phyloP scores from a whole-genome alignment of 1,140 invertebrate species.

The Achatina immaculata region DNA sequence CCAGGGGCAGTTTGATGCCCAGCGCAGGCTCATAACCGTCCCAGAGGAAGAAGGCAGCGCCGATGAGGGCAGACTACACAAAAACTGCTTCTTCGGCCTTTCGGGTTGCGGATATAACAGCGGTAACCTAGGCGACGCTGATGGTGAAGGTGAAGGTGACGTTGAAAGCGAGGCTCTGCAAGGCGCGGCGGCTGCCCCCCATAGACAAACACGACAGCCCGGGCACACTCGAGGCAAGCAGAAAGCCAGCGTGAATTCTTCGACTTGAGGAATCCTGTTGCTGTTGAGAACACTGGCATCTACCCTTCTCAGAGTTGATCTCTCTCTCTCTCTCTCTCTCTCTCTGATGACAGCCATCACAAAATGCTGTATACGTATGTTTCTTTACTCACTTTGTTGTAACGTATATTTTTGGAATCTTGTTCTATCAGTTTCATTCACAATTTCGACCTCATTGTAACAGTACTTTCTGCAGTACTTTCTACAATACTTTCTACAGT shows the following conservation, averaged over 20 bases:
- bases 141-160: constrained; percentile 12
- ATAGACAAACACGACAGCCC: neutral
- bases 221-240: neutral
- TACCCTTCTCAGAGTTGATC: no score
- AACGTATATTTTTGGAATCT: no score
- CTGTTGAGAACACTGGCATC: no score
- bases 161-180: neutral
- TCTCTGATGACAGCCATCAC: no score
- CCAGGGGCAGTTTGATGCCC: constrained; percentile 39
- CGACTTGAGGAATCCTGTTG: no score
- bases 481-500: no score
- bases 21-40: constrained; percentile 43
- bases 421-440: no score
- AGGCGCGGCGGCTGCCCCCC: neutral
- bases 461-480: no score
- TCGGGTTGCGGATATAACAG: constrained; percentile 23
- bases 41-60: constrained; percentile 44
- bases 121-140: constrained; percentile 18
- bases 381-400: no score
- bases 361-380: no score
- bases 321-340: no score
- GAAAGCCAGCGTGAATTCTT: neutral
- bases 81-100: constrained; percentile 35
- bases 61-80: constrained; percentile 40
- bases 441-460: no score